Percentiles rank a stretch among this genome's conserved stretches.
phyloP scores from a whole-genome alignment of 2,113 vertebrate genomes.

The Crocuta crocuta region DNA sequence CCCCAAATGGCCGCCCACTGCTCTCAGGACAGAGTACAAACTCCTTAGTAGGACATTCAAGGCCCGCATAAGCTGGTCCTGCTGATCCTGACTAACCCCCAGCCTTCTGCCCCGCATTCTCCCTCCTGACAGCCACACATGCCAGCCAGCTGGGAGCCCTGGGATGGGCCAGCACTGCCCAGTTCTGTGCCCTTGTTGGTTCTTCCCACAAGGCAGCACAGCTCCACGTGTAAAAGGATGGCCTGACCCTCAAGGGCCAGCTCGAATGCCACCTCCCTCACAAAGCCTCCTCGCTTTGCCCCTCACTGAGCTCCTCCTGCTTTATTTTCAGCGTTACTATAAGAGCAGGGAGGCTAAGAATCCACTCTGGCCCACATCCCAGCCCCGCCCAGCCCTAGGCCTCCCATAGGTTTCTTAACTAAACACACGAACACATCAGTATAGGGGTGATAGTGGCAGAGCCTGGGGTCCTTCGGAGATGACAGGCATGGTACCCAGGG shows the following conservation, averaged over 20 bases:
- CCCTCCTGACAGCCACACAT: not conserved
- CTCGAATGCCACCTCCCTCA: not conserved
- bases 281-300: not conserved
- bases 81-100: not conserved
- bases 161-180: not conserved
- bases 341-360: not conserved
- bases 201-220: not conserved
- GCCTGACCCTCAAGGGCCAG: not conserved
- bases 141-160: rapidly evolving
- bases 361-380: not conserved
- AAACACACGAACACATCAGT: not conserved
- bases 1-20: not conserved
- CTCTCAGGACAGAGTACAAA: not conserved
- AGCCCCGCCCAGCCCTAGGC: not conserved
- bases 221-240: not conserved
- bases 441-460: not conserved
- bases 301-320: not conserved
- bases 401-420: not conserved
- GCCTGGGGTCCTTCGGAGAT: not conserved
- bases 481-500: not conserved
- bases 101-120: not conserved
- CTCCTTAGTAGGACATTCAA: not conserved
- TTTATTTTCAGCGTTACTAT: not conserved
- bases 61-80: not conserved
- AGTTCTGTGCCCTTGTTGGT: not conserved